A percentile compares a stretch with the other conserved stretches of the same genome.
These are phyloP conservation scores for Coregonus ussuriensis DNA, from an alignment of 2,797 vertebrate species.

Conservation along the genomic window DNA sequence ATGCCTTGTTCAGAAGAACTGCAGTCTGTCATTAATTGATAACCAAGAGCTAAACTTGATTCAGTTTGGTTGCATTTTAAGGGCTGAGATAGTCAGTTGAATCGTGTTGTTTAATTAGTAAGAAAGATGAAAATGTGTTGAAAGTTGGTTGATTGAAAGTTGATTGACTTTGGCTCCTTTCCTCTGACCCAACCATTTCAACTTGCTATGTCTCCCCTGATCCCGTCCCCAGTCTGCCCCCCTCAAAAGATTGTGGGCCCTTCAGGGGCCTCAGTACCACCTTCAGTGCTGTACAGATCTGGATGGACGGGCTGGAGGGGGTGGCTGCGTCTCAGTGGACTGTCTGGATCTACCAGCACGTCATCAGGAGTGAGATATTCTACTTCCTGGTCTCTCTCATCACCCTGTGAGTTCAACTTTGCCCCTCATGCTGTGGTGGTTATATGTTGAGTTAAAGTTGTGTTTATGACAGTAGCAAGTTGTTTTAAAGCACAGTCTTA, in stretches of 20 bases:
- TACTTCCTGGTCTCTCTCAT: constrained; percentile 84
- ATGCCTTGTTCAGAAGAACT: not conserved
- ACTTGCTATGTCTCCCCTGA: not conserved
- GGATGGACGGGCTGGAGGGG: constrained; percentile 71
- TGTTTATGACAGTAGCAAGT: not conserved
- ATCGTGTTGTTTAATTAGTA: not conserved
- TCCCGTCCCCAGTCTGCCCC: constrained; percentile 74
- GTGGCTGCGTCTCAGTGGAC: constrained; percentile 72
- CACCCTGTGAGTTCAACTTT: constrained; percentile 80
- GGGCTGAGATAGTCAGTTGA: not conserved
- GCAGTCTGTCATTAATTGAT: not conserved
- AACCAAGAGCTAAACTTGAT: not conserved
- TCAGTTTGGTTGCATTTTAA: not conserved
- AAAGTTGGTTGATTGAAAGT: not conserved
- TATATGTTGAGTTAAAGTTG: not conserved
- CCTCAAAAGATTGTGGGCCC: constrained; percentile 87
- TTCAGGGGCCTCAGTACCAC: constrained; percentile 82
- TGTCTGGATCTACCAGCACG: constrained; percentile 85
- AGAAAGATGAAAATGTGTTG: not conserved
- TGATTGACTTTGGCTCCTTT: not conserved
- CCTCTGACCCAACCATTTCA: not conserved
- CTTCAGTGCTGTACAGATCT: constrained; percentile 77
- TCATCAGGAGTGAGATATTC: constrained; percentile 87
- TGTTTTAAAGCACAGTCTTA: not conserved
- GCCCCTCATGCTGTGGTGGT: not conserved